Evolutionary conservation across 2,888 invertebrate genomes (phyloP).

Genomic region (Oegoconia quadripuncta): DNA sequence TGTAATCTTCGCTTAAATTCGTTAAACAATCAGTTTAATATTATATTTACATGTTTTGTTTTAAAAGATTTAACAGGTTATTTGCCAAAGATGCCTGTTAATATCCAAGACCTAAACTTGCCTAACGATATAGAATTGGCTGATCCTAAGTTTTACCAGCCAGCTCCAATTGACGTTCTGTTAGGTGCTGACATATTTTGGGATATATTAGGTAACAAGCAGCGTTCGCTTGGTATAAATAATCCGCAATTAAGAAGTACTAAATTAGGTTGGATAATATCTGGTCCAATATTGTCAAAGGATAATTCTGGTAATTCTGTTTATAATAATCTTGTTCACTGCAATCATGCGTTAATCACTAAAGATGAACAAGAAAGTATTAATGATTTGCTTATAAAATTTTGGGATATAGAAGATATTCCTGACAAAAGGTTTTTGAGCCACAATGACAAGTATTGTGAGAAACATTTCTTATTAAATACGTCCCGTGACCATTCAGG

Average conservation of each 20-base stretch:
- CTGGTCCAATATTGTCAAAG: constrained; percentile 27
- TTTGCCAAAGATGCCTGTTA: constrained; percentile 11
- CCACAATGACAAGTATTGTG: constrained; percentile 15
- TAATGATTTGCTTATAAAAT: constrained; percentile 16
- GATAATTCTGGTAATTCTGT: too few relatives aligned
- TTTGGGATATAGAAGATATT: constrained; percentile 27
- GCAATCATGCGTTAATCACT: constrained; percentile 10
- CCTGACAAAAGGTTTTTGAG: constrained; percentile 14
- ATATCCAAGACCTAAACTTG: constrained; percentile 9
- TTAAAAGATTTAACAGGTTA: constrained; percentile 17
- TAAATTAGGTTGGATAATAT: constrained; percentile 27
- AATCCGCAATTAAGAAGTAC: constrained; percentile 19
- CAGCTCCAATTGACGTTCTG: constrained; percentile 15
- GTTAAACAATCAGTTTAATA: constrained; percentile 10
- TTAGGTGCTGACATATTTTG: constrained; percentile 22
- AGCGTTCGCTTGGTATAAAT: constrained; percentile 18
- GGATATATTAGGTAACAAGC: constrained; percentile 23
- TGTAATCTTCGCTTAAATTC: constrained; percentile 15
- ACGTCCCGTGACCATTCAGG: background rate
- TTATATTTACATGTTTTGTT: constrained; percentile 17
- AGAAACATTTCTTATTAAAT: constrained; percentile 3
- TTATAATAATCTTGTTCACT: constrained; percentile 3
- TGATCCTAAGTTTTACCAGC: constrained; percentile 17
- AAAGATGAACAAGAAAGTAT: constrained; percentile 4
- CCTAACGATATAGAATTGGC: constrained; percentile 16